phyloP scores from a whole-genome alignment of 2,113 vertebrate genomes.

The Cathartes aura region DNA sequence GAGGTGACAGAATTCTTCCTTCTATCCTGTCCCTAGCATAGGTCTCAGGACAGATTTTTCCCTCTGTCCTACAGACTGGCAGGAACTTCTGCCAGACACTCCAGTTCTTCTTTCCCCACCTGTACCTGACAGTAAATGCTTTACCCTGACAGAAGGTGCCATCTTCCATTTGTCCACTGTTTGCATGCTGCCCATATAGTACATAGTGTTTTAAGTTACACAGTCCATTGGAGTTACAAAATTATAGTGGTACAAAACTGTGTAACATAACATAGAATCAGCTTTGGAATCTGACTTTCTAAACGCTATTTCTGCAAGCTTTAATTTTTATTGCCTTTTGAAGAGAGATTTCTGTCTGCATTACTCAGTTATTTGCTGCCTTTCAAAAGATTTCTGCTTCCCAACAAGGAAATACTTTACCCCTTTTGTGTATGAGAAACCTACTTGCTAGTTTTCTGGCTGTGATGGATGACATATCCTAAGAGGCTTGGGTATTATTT shows the following conservation, averaged over 20 bases:
- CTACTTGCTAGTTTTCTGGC: constrained; percentile 35
- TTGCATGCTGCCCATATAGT: background rate
- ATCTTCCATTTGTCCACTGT: background rate
- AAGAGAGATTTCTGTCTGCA: background rate
- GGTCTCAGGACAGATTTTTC: background rate
- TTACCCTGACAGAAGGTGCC: background rate
- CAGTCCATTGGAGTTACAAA: background rate
- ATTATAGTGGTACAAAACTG: background rate
- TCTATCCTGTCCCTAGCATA: background rate
- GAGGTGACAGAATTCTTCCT: background rate
- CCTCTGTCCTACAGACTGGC: background rate
- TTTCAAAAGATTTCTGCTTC: constrained; percentile 25
- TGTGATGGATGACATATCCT: constrained; percentile 31
- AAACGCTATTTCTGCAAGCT: background rate
- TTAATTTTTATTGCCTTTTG: background rate
- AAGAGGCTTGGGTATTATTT: constrained; percentile 65
- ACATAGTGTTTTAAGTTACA: background rate
- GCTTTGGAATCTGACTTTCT: background rate
- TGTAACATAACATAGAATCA: background rate
- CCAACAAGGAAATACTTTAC: background rate
- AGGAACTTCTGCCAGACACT: background rate
- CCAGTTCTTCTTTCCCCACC: background rate
- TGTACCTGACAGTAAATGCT: background rate
- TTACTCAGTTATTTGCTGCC: constrained; percentile 11
- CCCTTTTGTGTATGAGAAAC: background rate